Evolutionary conservation across 1,140 invertebrate species (phyloP).

Genomic region (Nasonia longicornis): DNA sequence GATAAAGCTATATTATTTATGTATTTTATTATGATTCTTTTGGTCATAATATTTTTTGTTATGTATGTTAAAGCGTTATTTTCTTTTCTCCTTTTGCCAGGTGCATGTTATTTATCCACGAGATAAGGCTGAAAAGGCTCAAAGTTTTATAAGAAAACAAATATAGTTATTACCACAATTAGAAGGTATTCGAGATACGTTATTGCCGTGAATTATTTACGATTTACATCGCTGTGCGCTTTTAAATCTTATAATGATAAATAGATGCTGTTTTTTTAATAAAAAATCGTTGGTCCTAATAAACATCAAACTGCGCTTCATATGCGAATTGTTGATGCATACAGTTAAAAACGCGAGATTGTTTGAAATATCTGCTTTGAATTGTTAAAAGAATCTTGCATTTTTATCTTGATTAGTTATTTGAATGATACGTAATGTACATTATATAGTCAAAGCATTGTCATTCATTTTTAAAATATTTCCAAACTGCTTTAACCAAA

Average conservation of each 20-base stretch:
- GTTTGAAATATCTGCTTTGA: conserved; percentile 26
- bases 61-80: conserved; percentile 1
- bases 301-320: conserved; percentile 19
- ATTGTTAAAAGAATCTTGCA: conserved; percentile 27
- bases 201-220: conserved; percentile 12
- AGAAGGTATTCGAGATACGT: conserved; percentile 17
- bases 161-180: background rate
- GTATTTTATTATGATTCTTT: conserved; percentile 36
- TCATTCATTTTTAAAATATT: conserved; percentile 18
- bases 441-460: background rate
- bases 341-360: conserved; percentile 13
- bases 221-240: conserved; percentile 21
- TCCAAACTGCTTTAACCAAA: conserved; percentile 32
- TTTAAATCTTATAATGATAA: conserved; percentile 26
- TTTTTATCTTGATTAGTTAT: conserved; percentile 33
- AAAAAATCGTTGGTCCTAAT: conserved; percentile 11
- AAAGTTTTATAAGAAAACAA: conserved; percentile 31
- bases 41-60: conserved; percentile 34
- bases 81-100: conserved; percentile 9
- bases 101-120: conserved; percentile 2
- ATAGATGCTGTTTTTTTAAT: background rate
- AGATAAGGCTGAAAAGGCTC: conserved; percentile 19
- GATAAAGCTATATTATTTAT: conserved; percentile 22
- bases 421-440: background rate
- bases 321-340: conserved; percentile 28